These are phyloP conservation scores for Harmothoe impar DNA, from an alignment of 2,888 invertebrate genomes.

Conservation along the genomic window DNA sequence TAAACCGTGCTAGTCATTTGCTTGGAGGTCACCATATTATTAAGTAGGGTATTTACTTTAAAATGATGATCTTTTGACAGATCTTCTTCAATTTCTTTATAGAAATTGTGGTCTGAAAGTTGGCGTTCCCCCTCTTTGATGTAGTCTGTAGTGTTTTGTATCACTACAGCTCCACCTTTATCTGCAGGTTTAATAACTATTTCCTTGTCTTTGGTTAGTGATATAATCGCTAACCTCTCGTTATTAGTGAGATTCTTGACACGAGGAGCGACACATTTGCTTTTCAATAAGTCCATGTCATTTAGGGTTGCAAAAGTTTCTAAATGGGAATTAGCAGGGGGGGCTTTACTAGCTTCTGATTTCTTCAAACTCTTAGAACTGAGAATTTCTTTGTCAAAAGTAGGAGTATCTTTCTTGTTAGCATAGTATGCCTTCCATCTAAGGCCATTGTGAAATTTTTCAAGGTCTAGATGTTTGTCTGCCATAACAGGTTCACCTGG, in stretches of 20 bases:
- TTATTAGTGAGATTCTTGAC: not conserved
- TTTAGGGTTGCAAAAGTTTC: too few relatives aligned
- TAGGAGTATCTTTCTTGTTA: not conserved
- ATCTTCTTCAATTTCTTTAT: not conserved
- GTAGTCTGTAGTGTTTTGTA: too few relatives aligned
- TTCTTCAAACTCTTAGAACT: not conserved
- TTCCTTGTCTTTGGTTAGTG: too few relatives aligned
- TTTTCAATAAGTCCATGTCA: too few relatives aligned
- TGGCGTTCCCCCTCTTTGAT: too few relatives aligned
- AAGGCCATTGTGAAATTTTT: not conserved
- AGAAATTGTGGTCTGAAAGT: not conserved
- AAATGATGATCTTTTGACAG: not conserved
- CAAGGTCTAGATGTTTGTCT: not conserved
- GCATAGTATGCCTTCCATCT: not conserved
- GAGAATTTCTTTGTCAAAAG: not conserved
- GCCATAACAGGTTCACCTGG: constrained; percentile 2
- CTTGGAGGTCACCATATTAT: too few relatives aligned
- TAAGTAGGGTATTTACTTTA: not conserved
- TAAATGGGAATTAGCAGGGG: too few relatives aligned
- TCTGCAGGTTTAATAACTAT: too few relatives aligned
- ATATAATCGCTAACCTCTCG: not conserved
- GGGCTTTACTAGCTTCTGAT: too few relatives aligned
- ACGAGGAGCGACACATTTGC: not conserved
- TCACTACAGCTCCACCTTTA: too few relatives aligned
- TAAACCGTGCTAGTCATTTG: too few relatives aligned